Conservation (phyloP, 2,113 vertebrate genomes). For the Nothocercus nigrocapillus region DNA sequence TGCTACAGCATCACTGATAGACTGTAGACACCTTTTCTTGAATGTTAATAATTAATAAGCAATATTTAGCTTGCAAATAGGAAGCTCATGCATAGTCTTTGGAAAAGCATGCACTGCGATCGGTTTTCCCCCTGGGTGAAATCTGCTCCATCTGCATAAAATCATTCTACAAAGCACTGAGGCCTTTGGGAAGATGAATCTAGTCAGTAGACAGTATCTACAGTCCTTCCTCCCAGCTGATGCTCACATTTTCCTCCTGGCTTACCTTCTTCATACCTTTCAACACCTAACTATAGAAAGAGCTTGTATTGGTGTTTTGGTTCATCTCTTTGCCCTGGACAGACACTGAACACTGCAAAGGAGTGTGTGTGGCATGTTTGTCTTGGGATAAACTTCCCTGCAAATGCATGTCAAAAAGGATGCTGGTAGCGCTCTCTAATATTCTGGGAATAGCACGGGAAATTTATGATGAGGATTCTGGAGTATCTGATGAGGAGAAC, state of each 20-base stretch:
- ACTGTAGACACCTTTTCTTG: slow-evolving; percentile 65
- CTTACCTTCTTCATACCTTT: not conserved
- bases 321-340: not conserved
- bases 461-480: not conserved
- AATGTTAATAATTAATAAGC: slow-evolving; percentile 63
- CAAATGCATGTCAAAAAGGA: not conserved
- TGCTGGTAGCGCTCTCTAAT: not conserved
- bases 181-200: not conserved
- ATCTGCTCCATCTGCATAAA: slow-evolving; percentile 30
- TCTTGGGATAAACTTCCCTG: not conserved
- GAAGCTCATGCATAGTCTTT: not conserved
- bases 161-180: not conserved
- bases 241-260: not conserved
- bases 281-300: not conserved
- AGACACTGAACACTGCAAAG: not conserved
- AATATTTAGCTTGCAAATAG: slow-evolving; percentile 57
- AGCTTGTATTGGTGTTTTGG: not conserved
- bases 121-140: slow-evolving; percentile 22
- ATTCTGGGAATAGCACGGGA: not conserved
- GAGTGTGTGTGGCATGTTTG: not conserved
- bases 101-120: not conserved
- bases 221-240: not conserved
- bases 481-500: not conserved
- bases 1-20: slow-evolving; percentile 26
- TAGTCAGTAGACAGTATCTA: not conserved